Base-by-base conservation (phyloP, 2,888 invertebrate genomes). In the Caenorhabditis wallacei region DNA sequence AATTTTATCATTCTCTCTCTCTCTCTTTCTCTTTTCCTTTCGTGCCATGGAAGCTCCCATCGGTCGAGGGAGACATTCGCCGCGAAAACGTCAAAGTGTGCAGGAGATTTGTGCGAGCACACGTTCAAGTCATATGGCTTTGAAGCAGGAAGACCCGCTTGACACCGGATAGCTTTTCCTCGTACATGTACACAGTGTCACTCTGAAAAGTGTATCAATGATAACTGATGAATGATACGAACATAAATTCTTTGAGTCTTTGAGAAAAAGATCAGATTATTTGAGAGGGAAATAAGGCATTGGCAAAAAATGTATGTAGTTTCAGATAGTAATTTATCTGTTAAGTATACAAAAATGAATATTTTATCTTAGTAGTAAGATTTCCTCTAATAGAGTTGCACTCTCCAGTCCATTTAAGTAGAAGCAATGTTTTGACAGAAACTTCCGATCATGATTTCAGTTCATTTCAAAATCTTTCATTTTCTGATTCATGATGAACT, bases 41-140 rank as follows among this genome's bases (percentile, higher is more conserved):
- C 13, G 11, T 48, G 46, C 46, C 46, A 18, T n/a, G n/a, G n/a
- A n/a, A 40, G 46, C 30, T 48, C 35, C 51, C 37, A 5, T 8
- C 30, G 4, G 30, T 5, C 4, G 53, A 20, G 22, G 51, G 35
- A 30, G 30, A 30, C 4, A 30, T 22, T 71, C 54, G 37, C 57
- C 24, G 24, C 53, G 54, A 64, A 75, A 66, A 76, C 61, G 61
- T 76, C 76, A 69, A 76, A 76, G 57, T 68, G 66, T 66, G 66
- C 66, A 59, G 51, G 59, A 66, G 66, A 59, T 13, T 46, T 69
- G 68, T 53, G 53, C 40, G 69, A 76, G 75, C 75, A 75, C 75
- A 75, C 75, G 75, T 75, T 75, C 76, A 68, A 76, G 69, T 68
- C 76, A 76, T 76, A 69, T 76, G 76, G 76, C 30, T 16, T 24